phyloP scores from a whole-genome alignment of 2,888 invertebrate species.

The Bugula neritina region DNA sequence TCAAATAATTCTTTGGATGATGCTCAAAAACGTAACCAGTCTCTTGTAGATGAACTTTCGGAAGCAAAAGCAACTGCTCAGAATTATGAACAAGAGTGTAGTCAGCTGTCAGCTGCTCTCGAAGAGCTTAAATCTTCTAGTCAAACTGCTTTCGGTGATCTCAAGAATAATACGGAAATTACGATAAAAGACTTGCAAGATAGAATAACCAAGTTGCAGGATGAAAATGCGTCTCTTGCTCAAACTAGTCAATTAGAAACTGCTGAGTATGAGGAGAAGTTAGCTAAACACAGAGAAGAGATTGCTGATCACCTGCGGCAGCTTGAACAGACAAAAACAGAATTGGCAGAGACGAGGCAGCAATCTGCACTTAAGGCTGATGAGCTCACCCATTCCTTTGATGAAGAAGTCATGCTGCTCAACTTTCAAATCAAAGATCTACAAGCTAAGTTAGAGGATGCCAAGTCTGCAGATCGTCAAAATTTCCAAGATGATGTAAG shows the following conservation, averaged over 20 bases:
- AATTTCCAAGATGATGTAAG: slow-evolving; percentile 9
- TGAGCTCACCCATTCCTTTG: slow-evolving; percentile 7
- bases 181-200: neutral
- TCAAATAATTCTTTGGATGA: neutral
- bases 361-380: neutral
- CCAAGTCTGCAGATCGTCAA: neutral
- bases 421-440: slow-evolving; percentile 17
- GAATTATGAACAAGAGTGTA: too few relatives aligned
- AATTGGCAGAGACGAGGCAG: neutral
- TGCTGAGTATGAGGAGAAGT: neutral
- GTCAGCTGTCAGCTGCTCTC: neutral
- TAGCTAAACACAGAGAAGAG: neutral
- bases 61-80: too few relatives aligned
- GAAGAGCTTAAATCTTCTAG: neutral
- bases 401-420: neutral
- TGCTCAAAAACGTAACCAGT: neutral
- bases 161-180: neutral
- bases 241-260: slow-evolving; percentile 5
- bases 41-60: neutral
- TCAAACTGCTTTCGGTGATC: neutral
- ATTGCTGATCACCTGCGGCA: neutral
- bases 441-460: slow-evolving; percentile 10
- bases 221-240: neutral
- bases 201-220: neutral
- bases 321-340: neutral